Percentiles rank a stretch among this genome's conserved stretches.
phyloP scores from a whole-genome alignment of 2,797 vertebrate genomes.

The Ptychadena robeensis region DNA sequence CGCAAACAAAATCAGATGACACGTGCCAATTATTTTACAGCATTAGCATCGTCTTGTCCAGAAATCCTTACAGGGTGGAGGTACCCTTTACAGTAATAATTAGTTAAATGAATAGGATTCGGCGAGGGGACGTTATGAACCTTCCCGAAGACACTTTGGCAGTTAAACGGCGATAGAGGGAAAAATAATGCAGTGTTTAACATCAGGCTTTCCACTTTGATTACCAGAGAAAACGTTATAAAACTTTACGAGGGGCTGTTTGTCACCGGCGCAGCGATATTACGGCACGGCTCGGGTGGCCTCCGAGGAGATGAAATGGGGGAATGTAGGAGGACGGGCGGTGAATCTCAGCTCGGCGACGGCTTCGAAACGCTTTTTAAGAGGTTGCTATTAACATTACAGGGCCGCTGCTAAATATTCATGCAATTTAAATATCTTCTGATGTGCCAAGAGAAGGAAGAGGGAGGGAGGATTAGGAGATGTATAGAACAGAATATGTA shows the following conservation, averaged over 20 bases:
- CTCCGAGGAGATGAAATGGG: slow-evolving; percentile 58
- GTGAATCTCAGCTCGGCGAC: slow-evolving; percentile 49
- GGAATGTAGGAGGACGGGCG: slow-evolving; percentile 44
- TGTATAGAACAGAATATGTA: slow-evolving; percentile 59
- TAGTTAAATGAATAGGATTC: slow-evolving; percentile 19
- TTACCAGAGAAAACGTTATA: slow-evolving; percentile 37
- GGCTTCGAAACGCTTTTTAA: slow-evolving; percentile 53
- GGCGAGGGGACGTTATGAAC: neutral
- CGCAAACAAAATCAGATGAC: neutral
- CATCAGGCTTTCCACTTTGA: slow-evolving; percentile 37
- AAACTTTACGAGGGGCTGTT: slow-evolving; percentile 34
- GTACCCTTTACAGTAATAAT: neutral
- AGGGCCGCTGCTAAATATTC: slow-evolving; percentile 61
- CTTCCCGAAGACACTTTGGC: neutral
- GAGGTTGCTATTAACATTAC: slow-evolving; percentile 60
- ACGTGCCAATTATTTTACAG: neutral
- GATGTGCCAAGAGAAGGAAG: slow-evolving; percentile 29
- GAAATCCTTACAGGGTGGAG: neutral
- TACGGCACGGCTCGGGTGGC: neutral
- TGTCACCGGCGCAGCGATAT: slow-evolving; percentile 24
- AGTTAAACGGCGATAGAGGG: neutral
- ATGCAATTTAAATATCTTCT: slow-evolving; percentile 58
- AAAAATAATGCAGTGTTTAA: slow-evolving; percentile 15
- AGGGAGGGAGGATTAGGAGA: slow-evolving; percentile 40
- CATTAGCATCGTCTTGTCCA: neutral